phyloP scores from a whole-genome alignment of 2,888 invertebrate species.

The Callimorpha dominula region DNA sequence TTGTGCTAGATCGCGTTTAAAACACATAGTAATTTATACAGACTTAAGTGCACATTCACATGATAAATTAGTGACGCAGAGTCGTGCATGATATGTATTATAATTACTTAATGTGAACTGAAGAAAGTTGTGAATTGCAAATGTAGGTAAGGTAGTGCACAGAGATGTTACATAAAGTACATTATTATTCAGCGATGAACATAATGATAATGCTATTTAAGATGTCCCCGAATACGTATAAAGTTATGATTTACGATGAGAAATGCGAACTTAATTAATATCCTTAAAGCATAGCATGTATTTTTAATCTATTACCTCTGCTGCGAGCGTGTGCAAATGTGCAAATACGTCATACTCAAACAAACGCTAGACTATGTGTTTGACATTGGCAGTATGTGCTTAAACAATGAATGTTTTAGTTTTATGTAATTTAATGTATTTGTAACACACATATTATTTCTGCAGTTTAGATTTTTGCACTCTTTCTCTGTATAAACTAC shows the following conservation, averaged over 20 bases:
- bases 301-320: too few species aligned
- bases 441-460: background rate
- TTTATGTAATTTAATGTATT: background rate
- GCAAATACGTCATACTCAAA: background rate
- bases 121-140: background rate
- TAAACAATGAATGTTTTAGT: background rate
- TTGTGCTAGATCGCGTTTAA: background rate
- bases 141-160: too few species aligned
- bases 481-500: too few species aligned
- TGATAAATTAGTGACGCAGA: background rate
- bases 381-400: background rate
- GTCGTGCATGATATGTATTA: slow-evolving; percentile 8
- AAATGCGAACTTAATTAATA: too few species aligned
- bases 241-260: too few species aligned
- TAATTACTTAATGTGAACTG: slow-evolving; percentile 3
- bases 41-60: background rate
- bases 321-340: background rate
- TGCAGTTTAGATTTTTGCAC: too few species aligned
- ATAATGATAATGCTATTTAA: too few species aligned
- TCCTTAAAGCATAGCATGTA: background rate
- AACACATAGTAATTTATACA: background rate
- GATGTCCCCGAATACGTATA: too few species aligned
- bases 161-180: too few species aligned
- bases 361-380: background rate
- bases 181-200: too few species aligned